A percentile compares a stretch with the other conserved stretches of the same genome.
Conservation (phyloP, 2,888 invertebrate species). For the Polyploca ridens region DNA sequence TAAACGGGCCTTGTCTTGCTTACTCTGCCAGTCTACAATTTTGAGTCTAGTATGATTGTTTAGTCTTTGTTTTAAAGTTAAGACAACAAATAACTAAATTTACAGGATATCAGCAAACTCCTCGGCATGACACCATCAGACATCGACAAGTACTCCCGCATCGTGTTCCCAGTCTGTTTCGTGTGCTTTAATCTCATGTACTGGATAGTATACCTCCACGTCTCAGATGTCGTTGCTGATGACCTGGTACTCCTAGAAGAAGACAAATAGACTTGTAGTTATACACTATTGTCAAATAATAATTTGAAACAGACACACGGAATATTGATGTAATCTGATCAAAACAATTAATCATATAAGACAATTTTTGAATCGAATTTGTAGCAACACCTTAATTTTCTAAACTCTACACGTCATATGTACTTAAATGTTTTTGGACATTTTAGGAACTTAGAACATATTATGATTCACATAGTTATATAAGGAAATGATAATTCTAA, state of each 20-base stretch:
- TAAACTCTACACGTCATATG: constrained; percentile 5
- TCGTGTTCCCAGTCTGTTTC: constrained; percentile 98
- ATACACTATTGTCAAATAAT: constrained; percentile 28
- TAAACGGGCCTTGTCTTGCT: too few species aligned
- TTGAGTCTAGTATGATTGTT: too few species aligned
- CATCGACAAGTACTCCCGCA: constrained; percentile 98
- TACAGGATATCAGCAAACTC: constrained; percentile 92
- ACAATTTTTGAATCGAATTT: constrained; percentile 20
- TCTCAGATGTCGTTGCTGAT: constrained; percentile 96
- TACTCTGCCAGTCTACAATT: too few species aligned
- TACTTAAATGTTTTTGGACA: constrained; percentile 7
- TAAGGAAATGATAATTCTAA: constrained; percentile 8
- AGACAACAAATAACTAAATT: constrained; percentile 7
- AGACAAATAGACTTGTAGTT: constrained; percentile 35
- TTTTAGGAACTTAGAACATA: not conserved
- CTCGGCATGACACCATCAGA: constrained; percentile 96
- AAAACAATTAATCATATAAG: constrained; percentile 15
- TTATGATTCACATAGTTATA: not conserved
- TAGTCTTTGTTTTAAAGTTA: not conserved
- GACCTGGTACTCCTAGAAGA: constrained; percentile 91
- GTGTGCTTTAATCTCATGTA: constrained; percentile 98
- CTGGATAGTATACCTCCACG: constrained; percentile 97
- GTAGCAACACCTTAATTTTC: constrained; percentile 13
- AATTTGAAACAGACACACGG: constrained; percentile 28
- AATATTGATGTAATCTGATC: constrained; percentile 24